These are phyloP conservation scores for Homarus americanus DNA, from an alignment of 1,140 invertebrate species.

Conservation along the genomic window DNA sequence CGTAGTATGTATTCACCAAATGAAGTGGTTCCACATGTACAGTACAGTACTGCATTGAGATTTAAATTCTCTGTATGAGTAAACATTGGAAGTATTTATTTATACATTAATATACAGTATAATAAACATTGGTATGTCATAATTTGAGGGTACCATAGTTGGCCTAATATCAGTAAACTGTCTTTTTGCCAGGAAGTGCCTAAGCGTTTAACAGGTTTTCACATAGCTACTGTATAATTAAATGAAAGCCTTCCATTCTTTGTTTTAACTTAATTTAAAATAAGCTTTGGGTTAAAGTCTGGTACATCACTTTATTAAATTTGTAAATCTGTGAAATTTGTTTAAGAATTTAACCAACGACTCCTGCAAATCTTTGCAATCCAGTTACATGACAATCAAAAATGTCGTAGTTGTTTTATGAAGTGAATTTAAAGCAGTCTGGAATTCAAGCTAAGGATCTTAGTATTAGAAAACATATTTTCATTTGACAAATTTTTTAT, in stretches of 20 bases:
- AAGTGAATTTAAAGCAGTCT: constrained; percentile 9
- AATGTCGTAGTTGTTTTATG: constrained; percentile 14
- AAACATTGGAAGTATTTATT: background rate
- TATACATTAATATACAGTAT: background rate
- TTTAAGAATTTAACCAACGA: background rate
- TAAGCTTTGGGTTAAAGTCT: constrained; percentile 25
- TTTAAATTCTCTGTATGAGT: background rate
- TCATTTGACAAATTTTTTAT: constrained; percentile 12
- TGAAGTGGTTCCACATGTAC: background rate
- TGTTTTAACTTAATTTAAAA: constrained; percentile 15
- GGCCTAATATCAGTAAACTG: constrained; percentile 48
- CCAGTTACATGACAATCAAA: constrained; percentile 49
- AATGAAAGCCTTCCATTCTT: constrained; percentile 24
- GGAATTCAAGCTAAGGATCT: background rate
- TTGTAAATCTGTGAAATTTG: background rate
- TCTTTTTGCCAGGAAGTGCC: constrained; percentile 66
- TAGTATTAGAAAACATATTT: constrained; percentile 2
- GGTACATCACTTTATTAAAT: background rate
- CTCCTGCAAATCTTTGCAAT: background rate
- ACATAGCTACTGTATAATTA: constrained; percentile 11
- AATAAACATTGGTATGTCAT: background rate
- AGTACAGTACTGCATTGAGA: background rate
- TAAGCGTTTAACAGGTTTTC: constrained; percentile 45
- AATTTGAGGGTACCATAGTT: constrained; percentile 44
- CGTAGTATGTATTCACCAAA: background rate